Base-by-base conservation (phyloP, 2,888 invertebrate species). In the Lithosia quadra region DNA sequence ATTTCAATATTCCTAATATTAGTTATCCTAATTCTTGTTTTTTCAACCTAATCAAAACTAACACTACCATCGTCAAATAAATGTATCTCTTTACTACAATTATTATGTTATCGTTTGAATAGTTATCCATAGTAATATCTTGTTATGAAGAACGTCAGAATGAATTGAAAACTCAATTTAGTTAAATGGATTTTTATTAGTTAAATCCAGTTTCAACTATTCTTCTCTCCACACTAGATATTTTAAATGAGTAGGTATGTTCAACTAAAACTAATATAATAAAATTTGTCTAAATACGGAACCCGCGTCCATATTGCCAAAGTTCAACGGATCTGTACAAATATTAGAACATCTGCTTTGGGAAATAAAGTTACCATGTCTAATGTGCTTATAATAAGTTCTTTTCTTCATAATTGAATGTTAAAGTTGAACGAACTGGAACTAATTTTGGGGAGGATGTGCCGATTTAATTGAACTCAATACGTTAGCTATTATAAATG, bases 311-410 rank as follows among this genome's bases (percentile, higher is more conserved):
- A 39, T 33, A 43, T 65, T 59, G 15, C 53, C 36, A 34, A 33
- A 57, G 61, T 34, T 59, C 5, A 53, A 53, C 4, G 66, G 72
- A 49, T 71, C 74, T 66, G 58, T 21, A 66, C 66, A 69, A 78
- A 81, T 72, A 81, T 84, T 76, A 63, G 65, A 87, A 82, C 89
- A 89, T 88, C 88, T 88, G 89, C 86, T 77, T 75, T 65, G 39
- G 65, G 34, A 80, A 72, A 81, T 85, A 83, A 84, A 87, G 84
- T 84, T 79, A 84, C 82, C 90, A 86, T 88, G 72, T 76, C 88
- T 90, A 91, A 91, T 91, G 75, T 74, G 83, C 85, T 90, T 91
- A 88, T 91, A 91, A 91, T 90, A 88, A 85, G 79, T 70, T 74
- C 68, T 60, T 78, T 81, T 81, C 75, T 78, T 78, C 78, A 69